Evolutionary conservation across 2,113 vertebrate species (phyloP).

Genomic region (Brevimyrus niger): DNA sequence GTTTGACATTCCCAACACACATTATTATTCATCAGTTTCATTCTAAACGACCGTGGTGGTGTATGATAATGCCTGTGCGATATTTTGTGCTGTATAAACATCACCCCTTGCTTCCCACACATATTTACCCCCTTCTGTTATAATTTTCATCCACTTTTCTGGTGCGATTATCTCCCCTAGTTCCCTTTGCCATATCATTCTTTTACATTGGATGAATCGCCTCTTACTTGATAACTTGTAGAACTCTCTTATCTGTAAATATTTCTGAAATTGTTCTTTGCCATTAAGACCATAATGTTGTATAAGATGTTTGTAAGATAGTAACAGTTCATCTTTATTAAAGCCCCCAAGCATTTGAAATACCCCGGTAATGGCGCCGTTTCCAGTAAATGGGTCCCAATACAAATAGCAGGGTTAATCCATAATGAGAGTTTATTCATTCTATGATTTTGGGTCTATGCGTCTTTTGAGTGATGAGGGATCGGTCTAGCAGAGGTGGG

Average conservation of each 20-base stretch:
- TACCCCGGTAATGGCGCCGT: neutral
- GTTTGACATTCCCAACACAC: neutral
- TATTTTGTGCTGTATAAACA: neutral
- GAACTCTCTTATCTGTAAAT: neutral
- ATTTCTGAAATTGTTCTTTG: neutral
- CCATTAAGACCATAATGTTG: neutral
- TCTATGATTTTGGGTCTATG: neutral
- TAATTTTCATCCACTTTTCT: neutral
- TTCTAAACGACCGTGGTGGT: neutral
- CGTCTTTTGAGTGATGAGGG: neutral
- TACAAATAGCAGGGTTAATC: neutral
- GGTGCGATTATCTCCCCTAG: neutral
- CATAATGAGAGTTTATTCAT: neutral
- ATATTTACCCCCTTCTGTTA: neutral
- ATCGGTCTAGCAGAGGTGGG: neutral
- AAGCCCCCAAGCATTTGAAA: neutral
- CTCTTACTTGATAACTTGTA: neutral
- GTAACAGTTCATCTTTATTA: neutral
- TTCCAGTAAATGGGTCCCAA: neutral
- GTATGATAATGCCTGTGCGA: neutral
- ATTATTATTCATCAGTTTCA: neutral
- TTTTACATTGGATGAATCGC: neutral
- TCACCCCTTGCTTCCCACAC: neutral
- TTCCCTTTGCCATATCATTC: neutral
- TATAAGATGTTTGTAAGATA: neutral